Percentiles rank a stretch among this genome's conserved stretches.
Conservation (phyloP, 2,888 invertebrate genomes). For the Chromoteleia sp. region DNA sequence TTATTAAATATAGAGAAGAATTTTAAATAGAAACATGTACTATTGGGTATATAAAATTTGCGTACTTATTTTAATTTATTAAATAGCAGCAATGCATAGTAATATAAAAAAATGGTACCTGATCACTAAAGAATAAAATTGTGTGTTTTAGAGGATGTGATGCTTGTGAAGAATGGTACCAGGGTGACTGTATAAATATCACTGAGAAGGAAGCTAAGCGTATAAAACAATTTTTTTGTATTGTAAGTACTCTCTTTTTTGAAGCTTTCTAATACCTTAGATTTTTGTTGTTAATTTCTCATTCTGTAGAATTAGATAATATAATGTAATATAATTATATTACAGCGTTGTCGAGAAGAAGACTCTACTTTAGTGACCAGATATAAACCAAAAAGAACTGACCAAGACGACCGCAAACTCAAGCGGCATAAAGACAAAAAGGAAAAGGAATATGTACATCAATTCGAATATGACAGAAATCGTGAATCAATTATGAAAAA, state of each 20-base stretch:
- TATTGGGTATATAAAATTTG: no score
- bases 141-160: slow-evolving; percentile 92
- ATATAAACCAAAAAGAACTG: slow-evolving; percentile 81
- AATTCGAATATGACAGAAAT: slow-evolving; percentile 80
- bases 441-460: slow-evolving; percentile 82
- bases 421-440: slow-evolving; percentile 77
- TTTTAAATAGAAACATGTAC: no score
- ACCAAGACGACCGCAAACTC: slow-evolving; percentile 80
- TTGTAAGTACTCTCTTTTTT: slow-evolving; percentile 81
- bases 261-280: no score
- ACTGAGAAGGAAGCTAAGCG: slow-evolving; percentile 96
- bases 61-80: no score
- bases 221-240: slow-evolving; percentile 97
- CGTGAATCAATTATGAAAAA: slow-evolving; percentile 80
- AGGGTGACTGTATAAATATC: slow-evolving; percentile 98
- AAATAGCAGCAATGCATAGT: no score
- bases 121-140: background rate
- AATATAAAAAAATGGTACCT: background rate
- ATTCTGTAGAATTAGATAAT: slow-evolving; percentile 1
- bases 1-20: no score
- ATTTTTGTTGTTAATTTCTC: no score
- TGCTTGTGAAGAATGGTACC: slow-evolving; percentile 99
- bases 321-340: no score
- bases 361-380: slow-evolving; percentile 89
- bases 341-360: slow-evolving; percentile 90